Evolutionary conservation across 2,888 invertebrate species (phyloP).

Genomic region (Coremacera marginata): DNA sequence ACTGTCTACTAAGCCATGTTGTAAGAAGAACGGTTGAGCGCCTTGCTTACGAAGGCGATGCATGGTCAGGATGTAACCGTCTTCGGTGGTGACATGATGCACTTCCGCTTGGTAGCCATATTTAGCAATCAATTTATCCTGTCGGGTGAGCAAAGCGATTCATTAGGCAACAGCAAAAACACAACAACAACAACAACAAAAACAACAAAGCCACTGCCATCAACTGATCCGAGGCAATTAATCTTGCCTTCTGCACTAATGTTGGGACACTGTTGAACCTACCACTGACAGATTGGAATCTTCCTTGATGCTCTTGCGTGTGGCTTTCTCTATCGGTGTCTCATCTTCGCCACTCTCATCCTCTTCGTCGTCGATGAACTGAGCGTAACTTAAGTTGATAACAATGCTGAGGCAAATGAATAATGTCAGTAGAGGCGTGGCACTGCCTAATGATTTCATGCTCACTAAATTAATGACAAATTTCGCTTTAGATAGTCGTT

Average conservation of each 20-base stretch:
- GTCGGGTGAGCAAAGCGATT: constrained; percentile 23
- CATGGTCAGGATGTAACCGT: constrained; percentile 83
- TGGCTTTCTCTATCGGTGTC: constrained; percentile 59
- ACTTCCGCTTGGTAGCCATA: constrained; percentile 77
- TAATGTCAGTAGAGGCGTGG: not conserved
- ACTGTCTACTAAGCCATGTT: constrained; percentile 81
- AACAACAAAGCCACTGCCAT: not conserved
- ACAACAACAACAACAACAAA: not conserved
- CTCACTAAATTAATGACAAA: not conserved
- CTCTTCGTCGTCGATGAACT: constrained; percentile 55
- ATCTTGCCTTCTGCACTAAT: constrained; percentile 44
- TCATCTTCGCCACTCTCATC: constrained; percentile 66
- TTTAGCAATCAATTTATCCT: constrained; percentile 72
- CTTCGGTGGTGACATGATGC: constrained; percentile 77
- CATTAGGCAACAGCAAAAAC: not conserved
- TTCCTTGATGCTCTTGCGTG: constrained; percentile 63
- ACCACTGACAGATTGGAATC: constrained; percentile 65
- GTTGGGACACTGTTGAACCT: constrained; percentile 40
- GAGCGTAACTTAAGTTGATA: not conserved
- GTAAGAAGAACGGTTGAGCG: constrained; percentile 74
- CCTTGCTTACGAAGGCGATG: constrained; percentile 77
- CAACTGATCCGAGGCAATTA: constrained; percentile 43
- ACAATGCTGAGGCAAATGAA: constrained; percentile 3
- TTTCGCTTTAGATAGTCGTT: not conserved
- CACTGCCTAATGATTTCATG: not conserved